phyloP scores from a whole-genome alignment of 1,140 invertebrate species.

The Arion vulgaris region DNA sequence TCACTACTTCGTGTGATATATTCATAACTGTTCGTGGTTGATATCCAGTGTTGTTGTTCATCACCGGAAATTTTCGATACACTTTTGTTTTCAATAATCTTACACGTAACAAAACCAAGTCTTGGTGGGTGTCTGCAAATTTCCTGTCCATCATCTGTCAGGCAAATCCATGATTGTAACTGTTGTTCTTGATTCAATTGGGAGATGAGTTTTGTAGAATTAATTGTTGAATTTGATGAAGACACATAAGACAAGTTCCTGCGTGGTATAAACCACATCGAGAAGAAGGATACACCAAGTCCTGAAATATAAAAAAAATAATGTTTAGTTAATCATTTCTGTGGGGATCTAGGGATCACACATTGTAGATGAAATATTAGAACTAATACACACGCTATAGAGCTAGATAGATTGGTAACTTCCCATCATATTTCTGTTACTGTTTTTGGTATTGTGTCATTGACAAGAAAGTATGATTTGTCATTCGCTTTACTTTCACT shows the following conservation, averaged over 20 bases:
- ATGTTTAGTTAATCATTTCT: too few relatives aligned
- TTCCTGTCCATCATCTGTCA: not conserved
- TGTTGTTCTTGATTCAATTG: not conserved
- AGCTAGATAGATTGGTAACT: too few relatives aligned
- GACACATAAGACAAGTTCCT: not conserved
- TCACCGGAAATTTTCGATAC: not conserved
- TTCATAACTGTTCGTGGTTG: not conserved
- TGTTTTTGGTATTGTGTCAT: too few relatives aligned
- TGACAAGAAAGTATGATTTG: too few relatives aligned
- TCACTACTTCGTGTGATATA: not conserved
- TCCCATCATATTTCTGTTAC: too few relatives aligned
- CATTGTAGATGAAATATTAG: too few relatives aligned
- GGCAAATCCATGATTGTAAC: not conserved
- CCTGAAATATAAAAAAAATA: too few relatives aligned
- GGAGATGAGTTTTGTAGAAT: not conserved
- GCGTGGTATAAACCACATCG: slow-evolving; percentile 13
- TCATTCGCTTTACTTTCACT: too few relatives aligned
- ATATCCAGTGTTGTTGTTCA: not conserved
- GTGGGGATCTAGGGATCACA: too few relatives aligned
- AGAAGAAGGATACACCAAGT: slow-evolving; percentile 17
- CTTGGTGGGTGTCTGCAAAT: slow-evolving; percentile 4
- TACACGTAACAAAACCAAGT: not conserved
- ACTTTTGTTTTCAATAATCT: not conserved
- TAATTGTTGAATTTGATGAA: not conserved
- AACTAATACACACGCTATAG: too few relatives aligned